Percentiles rank a stretch among this genome's conserved stretches.
These are phyloP conservation scores for Rhea americana DNA, from an alignment of 2,113 vertebrate genomes.

Conservation along the genomic window DNA sequence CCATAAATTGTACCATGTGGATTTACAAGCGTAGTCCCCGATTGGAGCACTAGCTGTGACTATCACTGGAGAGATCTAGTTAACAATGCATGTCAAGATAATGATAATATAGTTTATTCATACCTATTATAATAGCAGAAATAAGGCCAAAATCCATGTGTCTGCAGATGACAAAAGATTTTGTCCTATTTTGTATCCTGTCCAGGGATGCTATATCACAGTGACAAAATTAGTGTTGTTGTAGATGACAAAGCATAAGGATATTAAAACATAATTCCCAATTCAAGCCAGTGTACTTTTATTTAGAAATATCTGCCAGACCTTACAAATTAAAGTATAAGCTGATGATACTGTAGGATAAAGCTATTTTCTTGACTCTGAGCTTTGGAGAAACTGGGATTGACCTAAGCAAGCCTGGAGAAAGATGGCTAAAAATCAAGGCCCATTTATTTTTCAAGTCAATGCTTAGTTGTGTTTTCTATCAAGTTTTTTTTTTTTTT, in stretches of 20 bases:
- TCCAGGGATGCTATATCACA: neutral
- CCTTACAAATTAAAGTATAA: neutral
- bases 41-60: slow-evolving; percentile 19
- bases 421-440: slow-evolving; percentile 31
- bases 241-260: neutral
- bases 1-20: neutral
- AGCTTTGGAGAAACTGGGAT: neutral
- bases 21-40: neutral
- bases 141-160: neutral
- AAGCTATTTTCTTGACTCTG: neutral
- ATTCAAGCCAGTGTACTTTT: neutral
- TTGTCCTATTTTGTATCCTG: neutral
- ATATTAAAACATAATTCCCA: neutral
- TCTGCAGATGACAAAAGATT: neutral
- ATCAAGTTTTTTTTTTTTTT: slow-evolving; percentile 2
- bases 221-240: neutral
- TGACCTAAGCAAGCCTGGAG: neutral
- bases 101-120: slow-evolving; percentile 24
- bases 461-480: neutral
- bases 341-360: neutral
- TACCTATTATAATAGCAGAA: slow-evolving; percentile 20
- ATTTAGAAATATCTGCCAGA: neutral
- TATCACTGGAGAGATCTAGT: slow-evolving; percentile 17
- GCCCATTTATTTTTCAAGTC: neutral
- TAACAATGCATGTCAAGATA: slow-evolving; percentile 18